phyloP scores from a whole-genome alignment of 2,113 vertebrate species.

The Camarhynchus parvulus region DNA sequence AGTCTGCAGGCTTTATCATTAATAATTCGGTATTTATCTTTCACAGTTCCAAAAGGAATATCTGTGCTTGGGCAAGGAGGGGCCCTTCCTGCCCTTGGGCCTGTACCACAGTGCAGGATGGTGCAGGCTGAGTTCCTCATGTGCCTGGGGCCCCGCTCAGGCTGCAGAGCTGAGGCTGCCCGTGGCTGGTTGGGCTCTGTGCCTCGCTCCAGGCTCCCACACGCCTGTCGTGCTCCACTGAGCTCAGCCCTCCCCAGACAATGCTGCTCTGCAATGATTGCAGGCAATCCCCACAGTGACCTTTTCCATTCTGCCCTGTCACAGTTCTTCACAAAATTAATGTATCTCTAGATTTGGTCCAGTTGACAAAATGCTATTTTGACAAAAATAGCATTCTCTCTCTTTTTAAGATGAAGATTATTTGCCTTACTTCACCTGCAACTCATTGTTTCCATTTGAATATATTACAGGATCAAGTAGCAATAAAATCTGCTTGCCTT shows the following conservation, averaged over 20 bases:
- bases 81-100: not conserved
- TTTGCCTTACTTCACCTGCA: not conserved
- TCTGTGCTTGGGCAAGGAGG: not conserved
- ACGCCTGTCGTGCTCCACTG: not conserved
- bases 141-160: fast-evolving
- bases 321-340: not conserved
- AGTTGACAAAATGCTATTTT: too few relatives aligned
- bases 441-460: not conserved
- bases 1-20: not conserved
- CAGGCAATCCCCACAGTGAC: not conserved
- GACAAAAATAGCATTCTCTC: not conserved
- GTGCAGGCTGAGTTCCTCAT: not conserved
- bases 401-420: not conserved
- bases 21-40: not conserved
- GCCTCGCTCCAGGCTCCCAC: not conserved
- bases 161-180: not conserved
- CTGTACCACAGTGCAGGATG: not conserved
- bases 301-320: not conserved
- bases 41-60: not conserved
- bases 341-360: not conserved
- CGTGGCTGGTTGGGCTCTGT: not conserved
- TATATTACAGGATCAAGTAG: not conserved
- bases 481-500: not conserved
- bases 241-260: not conserved
- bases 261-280: not conserved